Conservation (phyloP, 2,888 invertebrate species). For the Pterostichus niger region DNA sequence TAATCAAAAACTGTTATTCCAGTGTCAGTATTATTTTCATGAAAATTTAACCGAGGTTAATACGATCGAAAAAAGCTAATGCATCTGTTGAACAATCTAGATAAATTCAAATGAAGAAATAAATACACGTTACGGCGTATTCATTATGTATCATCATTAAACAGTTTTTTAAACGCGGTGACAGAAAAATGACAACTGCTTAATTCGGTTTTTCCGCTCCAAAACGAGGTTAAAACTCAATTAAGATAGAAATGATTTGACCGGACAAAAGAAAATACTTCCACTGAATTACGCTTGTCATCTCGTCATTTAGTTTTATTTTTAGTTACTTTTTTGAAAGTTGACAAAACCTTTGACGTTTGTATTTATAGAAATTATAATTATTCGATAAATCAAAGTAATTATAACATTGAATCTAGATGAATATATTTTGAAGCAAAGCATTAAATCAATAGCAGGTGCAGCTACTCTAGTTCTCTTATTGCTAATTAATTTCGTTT, state of each 20-base stretch:
- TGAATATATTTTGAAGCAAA: neutral
- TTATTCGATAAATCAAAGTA: neutral
- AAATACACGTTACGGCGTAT: conserved; percentile 14
- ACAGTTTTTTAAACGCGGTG: neutral
- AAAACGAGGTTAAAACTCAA: conserved; percentile 39
- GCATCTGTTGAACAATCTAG: neutral
- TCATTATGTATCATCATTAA: conserved; percentile 18
- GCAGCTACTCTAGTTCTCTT: neutral
- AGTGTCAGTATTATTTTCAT: too few relatives aligned
- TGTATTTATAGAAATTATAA: neutral
- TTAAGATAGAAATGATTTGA: conserved; percentile 38
- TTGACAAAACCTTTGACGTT: neutral
- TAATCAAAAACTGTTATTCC: too few relatives aligned
- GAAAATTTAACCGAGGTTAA: too few relatives aligned
- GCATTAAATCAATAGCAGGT: neutral
- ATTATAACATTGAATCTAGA: neutral
- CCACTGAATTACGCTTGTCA: neutral
- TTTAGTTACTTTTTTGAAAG: neutral
- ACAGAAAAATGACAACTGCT: conserved; percentile 24
- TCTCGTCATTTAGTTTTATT: neutral
- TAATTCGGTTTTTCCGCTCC: conserved; percentile 12
- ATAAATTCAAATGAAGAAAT: conserved; percentile 15
- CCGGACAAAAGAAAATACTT: conserved; percentile 34
- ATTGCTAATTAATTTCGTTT: neutral
- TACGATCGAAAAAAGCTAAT: too few relatives aligned